Conservation (phyloP, 1,140 invertebrate genomes). For the Probaryconus sp. region DNA sequence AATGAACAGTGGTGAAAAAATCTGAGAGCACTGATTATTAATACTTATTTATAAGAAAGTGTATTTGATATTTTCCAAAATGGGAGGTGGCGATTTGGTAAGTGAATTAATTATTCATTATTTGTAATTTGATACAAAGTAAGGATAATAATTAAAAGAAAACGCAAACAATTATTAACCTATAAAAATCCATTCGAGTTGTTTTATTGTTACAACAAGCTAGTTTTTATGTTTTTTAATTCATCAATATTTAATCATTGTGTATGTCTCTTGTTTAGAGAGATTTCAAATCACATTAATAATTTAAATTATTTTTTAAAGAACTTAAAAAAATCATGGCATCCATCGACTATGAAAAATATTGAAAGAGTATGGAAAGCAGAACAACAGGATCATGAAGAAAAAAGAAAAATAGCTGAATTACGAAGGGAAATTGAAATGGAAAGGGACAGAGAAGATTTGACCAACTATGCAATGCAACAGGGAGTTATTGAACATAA, state of each 20-base stretch:
- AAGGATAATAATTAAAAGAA: too few relatives aligned
- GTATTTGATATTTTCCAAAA: too few relatives aligned
- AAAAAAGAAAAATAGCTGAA: conserved; percentile 83
- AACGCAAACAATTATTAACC: too few relatives aligned
- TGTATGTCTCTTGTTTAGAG: not conserved
- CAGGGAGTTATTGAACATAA: conserved; percentile 79
- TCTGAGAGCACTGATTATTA: too few relatives aligned
- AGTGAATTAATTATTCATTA: too few relatives aligned
- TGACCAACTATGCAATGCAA: conserved; percentile 81
- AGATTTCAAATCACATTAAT: conserved; percentile 1
- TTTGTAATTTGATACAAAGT: conserved; percentile 6
- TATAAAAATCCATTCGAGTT: too few relatives aligned
- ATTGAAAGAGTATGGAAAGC: conserved; percentile 89
- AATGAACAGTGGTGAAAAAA: too few relatives aligned
- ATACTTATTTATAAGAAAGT: too few relatives aligned
- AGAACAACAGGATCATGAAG: conserved; percentile 84
- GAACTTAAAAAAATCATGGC: conserved; percentile 90
- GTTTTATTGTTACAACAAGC: conserved; percentile 4
- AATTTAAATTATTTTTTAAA: conserved; percentile 62
- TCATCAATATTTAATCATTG: not conserved
- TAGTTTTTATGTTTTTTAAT: not conserved
- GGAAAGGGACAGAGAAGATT: conserved; percentile 82
- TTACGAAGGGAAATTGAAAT: conserved; percentile 83
- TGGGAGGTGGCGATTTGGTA: conserved; percentile 81
- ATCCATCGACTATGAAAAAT: conserved; percentile 87